These are phyloP conservation scores for Scaptomyza tumidula DNA, from an alignment of 2,888 invertebrate genomes.

Conservation along the genomic window DNA sequence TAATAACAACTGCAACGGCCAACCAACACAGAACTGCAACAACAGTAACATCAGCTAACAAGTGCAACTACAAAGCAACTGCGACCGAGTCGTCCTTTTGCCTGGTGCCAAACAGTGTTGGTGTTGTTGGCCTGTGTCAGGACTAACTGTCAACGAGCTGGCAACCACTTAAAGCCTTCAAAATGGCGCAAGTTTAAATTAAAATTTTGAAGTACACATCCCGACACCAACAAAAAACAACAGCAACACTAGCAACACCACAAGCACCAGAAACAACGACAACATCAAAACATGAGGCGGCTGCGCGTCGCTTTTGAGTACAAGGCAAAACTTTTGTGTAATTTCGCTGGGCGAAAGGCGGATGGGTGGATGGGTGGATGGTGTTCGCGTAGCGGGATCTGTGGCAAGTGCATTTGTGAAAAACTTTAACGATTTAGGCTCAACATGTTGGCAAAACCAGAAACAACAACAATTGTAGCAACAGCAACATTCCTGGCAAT, in stretches of 20 bases:
- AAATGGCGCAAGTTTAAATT: constrained; percentile 81
- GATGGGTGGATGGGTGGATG: neutral
- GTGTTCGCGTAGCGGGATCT: constrained; percentile 50
- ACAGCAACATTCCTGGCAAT: constrained; percentile 58
- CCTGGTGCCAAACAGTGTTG: constrained; percentile 11
- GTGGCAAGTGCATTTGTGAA: constrained; percentile 75
- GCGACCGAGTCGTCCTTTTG: constrained; percentile 39
- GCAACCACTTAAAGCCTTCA: constrained; percentile 81
- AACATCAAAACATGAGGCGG: constrained; percentile 54
- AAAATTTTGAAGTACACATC: constrained; percentile 79
- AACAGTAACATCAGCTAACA: constrained; percentile 13
- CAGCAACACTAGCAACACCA: constrained; percentile 27
- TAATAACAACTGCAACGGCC: constrained; percentile 74
- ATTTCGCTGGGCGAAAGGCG: constrained; percentile 56
- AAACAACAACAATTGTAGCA: constrained; percentile 39
- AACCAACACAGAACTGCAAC: constrained; percentile 28
- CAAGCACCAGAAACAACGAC: constrained; percentile 34
- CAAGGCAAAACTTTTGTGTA: constrained; percentile 77
- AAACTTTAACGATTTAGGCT: constrained; percentile 83
- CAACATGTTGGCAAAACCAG: constrained; percentile 75
- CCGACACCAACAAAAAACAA: constrained; percentile 52
- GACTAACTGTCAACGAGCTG: constrained; percentile 81
- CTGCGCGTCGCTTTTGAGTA: constrained; percentile 59
- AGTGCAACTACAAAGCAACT: constrained; percentile 19
- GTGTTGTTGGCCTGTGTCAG: constrained; percentile 54